Conservation (phyloP, 2,113 vertebrate genomes). For the Hyperoodon ampullatus region DNA sequence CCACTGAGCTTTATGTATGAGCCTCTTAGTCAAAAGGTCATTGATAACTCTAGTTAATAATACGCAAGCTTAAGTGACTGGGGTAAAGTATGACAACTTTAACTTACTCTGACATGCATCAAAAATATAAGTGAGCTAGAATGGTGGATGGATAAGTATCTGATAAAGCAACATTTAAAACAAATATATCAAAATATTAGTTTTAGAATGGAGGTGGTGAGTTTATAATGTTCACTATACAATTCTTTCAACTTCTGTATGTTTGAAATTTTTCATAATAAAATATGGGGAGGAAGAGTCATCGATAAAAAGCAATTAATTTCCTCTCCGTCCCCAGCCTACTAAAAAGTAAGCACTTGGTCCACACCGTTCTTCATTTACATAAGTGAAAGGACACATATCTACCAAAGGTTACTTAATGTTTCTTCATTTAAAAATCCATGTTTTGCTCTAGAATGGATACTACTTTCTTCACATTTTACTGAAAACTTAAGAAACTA, state of each 20-base stretch:
- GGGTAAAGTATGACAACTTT: neutral
- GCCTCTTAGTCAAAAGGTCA: slow-evolving; percentile 30
- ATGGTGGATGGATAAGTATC: neutral
- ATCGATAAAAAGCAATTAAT: neutral
- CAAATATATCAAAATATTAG: slow-evolving; percentile 42
- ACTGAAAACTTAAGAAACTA: slow-evolving; percentile 41
- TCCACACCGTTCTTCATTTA: neutral
- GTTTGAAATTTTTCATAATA: slow-evolving; percentile 11
- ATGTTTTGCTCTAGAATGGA: slow-evolving; percentile 34
- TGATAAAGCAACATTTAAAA: neutral
- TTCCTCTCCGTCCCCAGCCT: neutral
- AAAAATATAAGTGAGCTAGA: slow-evolving; percentile 11
- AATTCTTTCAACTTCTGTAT: neutral
- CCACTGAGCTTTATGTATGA: neutral
- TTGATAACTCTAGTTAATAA: slow-evolving; percentile 2
- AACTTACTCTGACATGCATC: slow-evolving; percentile 40
- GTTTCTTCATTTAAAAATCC: slow-evolving; percentile 39
- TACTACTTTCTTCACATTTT: neutral
- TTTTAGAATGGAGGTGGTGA: neutral
- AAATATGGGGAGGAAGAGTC: neutral
- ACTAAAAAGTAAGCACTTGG: neutral
- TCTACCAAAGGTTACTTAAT: neutral
- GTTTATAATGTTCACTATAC: neutral
- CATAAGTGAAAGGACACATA: neutral
- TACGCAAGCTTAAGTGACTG: neutral